Evolutionary conservation across 1,140 invertebrate genomes (phyloP), one percentile per base, ranked within the genome.

Genomic region (Dinoponera quadriceps): DNA sequence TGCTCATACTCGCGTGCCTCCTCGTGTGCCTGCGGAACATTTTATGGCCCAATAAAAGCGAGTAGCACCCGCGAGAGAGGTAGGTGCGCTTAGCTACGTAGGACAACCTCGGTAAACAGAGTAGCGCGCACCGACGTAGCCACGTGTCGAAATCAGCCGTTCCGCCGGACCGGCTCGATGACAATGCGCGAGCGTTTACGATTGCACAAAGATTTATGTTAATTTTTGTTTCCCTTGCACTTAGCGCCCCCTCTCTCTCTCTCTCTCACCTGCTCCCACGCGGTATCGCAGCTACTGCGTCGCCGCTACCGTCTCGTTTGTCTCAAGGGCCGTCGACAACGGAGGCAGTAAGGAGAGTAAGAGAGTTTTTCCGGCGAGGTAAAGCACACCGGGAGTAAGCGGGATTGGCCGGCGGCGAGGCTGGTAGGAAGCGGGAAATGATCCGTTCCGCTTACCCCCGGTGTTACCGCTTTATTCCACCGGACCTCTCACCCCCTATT

Each of bases 1-100:
- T 44, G 38, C 38, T 44, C 27, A 27, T 13, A n/a, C 44, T 54
- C 80, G 22, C 48, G 33, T 51, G 68, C 73, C 55, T 82, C 25
- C 38, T 44, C 38, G 38, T 57, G 60, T 49, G 16, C 29, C 29
- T 33, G 38, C 69, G 38, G 9, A 25, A 38, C n/a, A 59, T 57
- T 86, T 86, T 86, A 86, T 22, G 55, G 49, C n/a, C 44, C 18
- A 57, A 86, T 86, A 82, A 86, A 86, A 86, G 48, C 44, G 85
- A 55, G 25, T 63, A 86, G 82, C 71, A 18, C 49, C 18, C 27
- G 25, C 48, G 51, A 71, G 65, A 71, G 65, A 62, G 85, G 65
- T 69, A 69, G 7, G n/a, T 51, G 48, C 51, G 60, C 25, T 44
- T 7, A n/a, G n/a, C n/a, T 55, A 51, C 25, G 29, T 55, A 66